These are phyloP conservation scores for Hirtodrosophila trivittata DNA, from an alignment of 2,888 invertebrate species.

Conservation along the genomic window DNA sequence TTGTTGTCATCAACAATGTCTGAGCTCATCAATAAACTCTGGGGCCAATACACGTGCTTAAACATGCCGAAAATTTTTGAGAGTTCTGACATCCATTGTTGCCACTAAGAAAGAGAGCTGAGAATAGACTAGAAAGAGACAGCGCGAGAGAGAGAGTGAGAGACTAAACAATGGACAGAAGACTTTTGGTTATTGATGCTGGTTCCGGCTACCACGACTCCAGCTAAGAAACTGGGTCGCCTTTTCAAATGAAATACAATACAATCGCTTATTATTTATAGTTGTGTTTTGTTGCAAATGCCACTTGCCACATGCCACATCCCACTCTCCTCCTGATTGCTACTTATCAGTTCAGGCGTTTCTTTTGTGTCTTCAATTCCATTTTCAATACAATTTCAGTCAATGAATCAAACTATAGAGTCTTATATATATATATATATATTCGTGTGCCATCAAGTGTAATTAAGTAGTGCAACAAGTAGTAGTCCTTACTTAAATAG, in stretches of 20 bases:
- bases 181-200: constrained; percentile 32
- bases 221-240: constrained; percentile 43
- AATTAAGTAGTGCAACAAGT: constrained; percentile 40
- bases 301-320: background rate
- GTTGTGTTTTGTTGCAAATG: constrained; percentile 49
- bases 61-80: constrained; percentile 29
- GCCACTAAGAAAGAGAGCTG: constrained; percentile 7
- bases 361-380: constrained; percentile 40
- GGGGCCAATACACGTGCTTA: constrained; percentile 52
- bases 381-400: constrained; percentile 30
- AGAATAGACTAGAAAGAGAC: too few relatives aligned
- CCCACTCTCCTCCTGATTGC: constrained; percentile 29
- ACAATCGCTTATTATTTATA: constrained; percentile 66
- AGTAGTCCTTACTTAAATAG: constrained; percentile 14
- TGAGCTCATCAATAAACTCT: constrained; percentile 59
- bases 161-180: constrained; percentile 45
- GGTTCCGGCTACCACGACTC: constrained; percentile 21
- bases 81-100: constrained; percentile 43
- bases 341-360: constrained; percentile 49
- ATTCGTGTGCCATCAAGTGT: too few relatives aligned
- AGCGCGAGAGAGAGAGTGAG: background rate
- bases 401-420: constrained; percentile 2
- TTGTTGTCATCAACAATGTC: constrained; percentile 41
- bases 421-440: constrained; percentile 2
- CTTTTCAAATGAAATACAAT: constrained; percentile 71